Evolutionary conservation across 2,888 invertebrate genomes (phyloP), one percentile per base, ranked within the genome.

Genomic region (Cheilosia variabilis): DNA sequence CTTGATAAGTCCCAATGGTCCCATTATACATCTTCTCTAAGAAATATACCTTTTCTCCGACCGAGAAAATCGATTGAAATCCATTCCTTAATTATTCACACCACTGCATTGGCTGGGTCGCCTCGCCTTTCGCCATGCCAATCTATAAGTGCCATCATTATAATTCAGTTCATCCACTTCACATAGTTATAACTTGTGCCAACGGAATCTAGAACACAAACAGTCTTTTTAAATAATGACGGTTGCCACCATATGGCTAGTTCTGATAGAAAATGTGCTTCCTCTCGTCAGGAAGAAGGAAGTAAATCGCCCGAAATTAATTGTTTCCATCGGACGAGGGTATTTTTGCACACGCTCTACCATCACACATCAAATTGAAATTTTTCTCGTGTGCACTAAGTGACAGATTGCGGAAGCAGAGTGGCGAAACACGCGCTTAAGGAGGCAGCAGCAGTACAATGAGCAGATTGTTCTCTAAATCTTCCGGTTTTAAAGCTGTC

Each of bases 1-100:
- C 68, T 45, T 60, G 13, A 68, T 53, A 68, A 52, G 41, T 53
- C 76, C 53, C 68, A 34, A 62, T 50, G 45, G 60, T 37, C 10
- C 27, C 62, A 55, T 37, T 55, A 52, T 72, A 17, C 6, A 19
- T 60, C 1, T 17, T 2, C 37, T 31, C 1, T 27, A 27, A 6
- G 10, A 34, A 34, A 58, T 37, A 53, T 68, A 43, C 43, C 55
- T 27, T 52, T 19, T 27, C 9, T n/a, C 43, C 45, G 5, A 24
- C 15, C n/a, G 10, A 72, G 52, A 31, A 68, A 75, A 81, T 75
- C 80, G 62, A 68, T 80, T 19, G 19, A 47, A 43, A 68, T 53
- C 37, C 53, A 68, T 63, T 68, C 19, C 31, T 63, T 68, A 68
- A 81, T 75, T 81, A 81, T 81, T 80, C 66, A 68, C 62, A 50